phyloP scores from a whole-genome alignment of 2,888 invertebrate genomes.

The Platycheirus rosarum region DNA sequence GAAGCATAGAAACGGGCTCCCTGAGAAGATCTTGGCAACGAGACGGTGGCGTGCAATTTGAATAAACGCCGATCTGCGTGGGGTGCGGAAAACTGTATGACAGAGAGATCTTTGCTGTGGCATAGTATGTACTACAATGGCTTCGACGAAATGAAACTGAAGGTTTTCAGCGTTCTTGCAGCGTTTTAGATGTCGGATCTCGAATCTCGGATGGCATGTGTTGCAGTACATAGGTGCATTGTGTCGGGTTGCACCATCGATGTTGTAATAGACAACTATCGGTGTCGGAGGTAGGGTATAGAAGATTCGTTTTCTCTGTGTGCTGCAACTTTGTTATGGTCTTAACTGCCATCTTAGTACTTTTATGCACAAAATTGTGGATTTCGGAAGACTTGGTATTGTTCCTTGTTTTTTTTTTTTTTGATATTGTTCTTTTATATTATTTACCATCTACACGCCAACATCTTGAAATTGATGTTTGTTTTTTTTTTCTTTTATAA shows the following conservation, averaged over 20 bases:
- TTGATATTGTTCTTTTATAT: constrained; percentile 14
- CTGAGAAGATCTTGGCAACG: constrained; percentile 14
- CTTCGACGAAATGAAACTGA: constrained; percentile 19
- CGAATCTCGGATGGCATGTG: constrained; percentile 38
- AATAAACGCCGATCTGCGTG: constrained; percentile 61
- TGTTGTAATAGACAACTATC: constrained; percentile 70
- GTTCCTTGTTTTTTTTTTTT: constrained; percentile 31
- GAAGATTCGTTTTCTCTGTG: constrained; percentile 21
- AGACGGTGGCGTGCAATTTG: constrained; percentile 41
- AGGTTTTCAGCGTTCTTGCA: constrained; percentile 57
- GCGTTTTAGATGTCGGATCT: constrained; percentile 12
- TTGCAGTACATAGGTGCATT: constrained; percentile 56
- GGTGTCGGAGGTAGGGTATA: constrained; percentile 35
- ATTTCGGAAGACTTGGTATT: constrained; percentile 58
- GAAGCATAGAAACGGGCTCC: constrained; percentile 36
- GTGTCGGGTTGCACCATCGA: constrained; percentile 72
- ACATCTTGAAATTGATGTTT: constrained; percentile 60
- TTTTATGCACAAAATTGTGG: constrained; percentile 28
- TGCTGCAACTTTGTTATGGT: constrained; percentile 17
- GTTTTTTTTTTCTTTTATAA: constrained; percentile 58
- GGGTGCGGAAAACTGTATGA: constrained; percentile 31
- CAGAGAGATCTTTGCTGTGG: constrained; percentile 18
- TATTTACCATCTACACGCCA: constrained; percentile 9
- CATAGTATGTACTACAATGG: constrained; percentile 11
- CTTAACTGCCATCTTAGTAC: neutral